Base-by-base conservation (phyloP, 2,113 vertebrate species). In the Alouatta palliata region DNA sequence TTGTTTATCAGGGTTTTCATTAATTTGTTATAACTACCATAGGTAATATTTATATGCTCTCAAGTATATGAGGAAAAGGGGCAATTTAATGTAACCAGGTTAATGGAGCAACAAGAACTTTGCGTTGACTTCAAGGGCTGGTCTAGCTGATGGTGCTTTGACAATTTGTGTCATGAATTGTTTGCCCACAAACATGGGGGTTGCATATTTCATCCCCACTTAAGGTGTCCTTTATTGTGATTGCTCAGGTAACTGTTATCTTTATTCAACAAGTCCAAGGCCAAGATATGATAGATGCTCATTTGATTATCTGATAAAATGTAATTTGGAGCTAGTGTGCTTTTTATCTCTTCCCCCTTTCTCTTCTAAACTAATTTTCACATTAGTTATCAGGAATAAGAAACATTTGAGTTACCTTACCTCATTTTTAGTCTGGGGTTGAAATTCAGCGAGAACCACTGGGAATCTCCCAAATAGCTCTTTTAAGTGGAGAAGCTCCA, bases 221-320 rank as follows among this genome's bases (percentile, higher is more conserved):
- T 73, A 40, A n/a, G 56, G 20, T 66, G 47, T 61, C 45, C 10
- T 32, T 8, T 32, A 20, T 75, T 37, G 17, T 70, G 25, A 52
- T 84, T 47, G 8, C 14, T 88, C 71, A 52, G 54, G 52, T 2
- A 87, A 13, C 35, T 90, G 56, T 49, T n/a, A 16, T 2, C 11
- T 76, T 54, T 76, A 14, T 84, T 14, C 27, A 80, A n/a, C 76
- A 92, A 52, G n/a, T 58, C 23, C 71, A 43, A 81, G 43, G 49
- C 10, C 32, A 70, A 58, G 7, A 47, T 94, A 61, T 43, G 14
- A 77, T 76, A 88, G 76, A 85, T 49, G 13, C 10, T 54, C 30
- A 35, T 76, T 58, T 83, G 52, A 35, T 80, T 86, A 79, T 87
- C 86, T 87, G 8, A 80, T 95, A 87, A 96, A 95, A 75, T 90